phyloP scores from a whole-genome alignment of 2,888 invertebrate species.

The Lamellibrachia satsuma region DNA sequence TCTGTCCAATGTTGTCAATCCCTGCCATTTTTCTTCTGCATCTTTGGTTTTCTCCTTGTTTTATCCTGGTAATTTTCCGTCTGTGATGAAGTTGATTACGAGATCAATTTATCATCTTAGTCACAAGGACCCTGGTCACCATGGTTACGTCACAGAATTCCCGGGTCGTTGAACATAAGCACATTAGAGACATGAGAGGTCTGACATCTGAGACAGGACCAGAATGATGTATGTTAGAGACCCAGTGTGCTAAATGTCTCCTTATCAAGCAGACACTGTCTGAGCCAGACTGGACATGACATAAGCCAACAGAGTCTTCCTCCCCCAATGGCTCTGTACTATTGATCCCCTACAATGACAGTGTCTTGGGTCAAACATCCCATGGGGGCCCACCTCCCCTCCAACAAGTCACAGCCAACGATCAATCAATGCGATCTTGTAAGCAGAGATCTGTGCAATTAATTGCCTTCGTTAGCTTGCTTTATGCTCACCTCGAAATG shows the following conservation, averaged over 20 bases:
- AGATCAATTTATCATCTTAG: too few relatives aligned
- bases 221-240: background rate
- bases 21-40: too few relatives aligned
- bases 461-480: background rate
- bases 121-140: background rate
- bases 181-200: background rate
- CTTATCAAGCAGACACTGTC: background rate
- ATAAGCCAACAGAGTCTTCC: background rate
- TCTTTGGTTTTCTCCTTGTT: too few relatives aligned
- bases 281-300: background rate
- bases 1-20: too few relatives aligned
- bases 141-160: background rate
- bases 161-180: background rate
- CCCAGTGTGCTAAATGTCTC: background rate
- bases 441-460: constrained; percentile 4
- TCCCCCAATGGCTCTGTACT: background rate
- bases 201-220: background rate
- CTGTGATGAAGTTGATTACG: too few relatives aligned
- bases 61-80: too few relatives aligned
- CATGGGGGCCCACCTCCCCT: background rate
- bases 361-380: background rate
- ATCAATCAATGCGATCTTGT: background rate
- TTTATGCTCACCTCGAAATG: background rate
- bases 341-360: background rate
- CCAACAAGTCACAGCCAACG: background rate